Evolutionary conservation across 1,140 invertebrate genomes (phyloP), one percentile per base, ranked within the genome.

Genomic region (Eufriesea mexicana): DNA sequence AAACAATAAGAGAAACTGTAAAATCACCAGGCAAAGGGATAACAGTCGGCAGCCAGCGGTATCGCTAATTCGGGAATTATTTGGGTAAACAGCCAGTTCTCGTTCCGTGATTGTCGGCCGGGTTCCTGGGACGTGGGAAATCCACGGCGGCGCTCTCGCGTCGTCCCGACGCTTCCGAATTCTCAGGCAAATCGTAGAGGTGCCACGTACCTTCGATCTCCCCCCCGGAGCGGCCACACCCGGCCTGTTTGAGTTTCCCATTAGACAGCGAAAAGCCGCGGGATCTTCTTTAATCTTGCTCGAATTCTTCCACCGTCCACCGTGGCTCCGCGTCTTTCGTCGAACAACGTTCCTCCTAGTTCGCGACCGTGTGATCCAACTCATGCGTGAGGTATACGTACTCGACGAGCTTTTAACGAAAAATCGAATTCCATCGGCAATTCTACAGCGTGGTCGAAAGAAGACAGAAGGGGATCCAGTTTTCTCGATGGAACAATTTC

Each of bases 1-100:
- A 4, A 66, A 55, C 49, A 42, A 42, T n/a, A 64, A 74, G 72
- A 49, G 55, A 62, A 80, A 82, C 18, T 18, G 72, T 67, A 68
- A 76, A 82, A 82, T 57, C 51, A 47, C 23, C 45, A 5, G 28
- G 20, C 49, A 67, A 76, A 67, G 72, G 62, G 79, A 68, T 64
- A 67, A 45, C 59, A 64, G 42, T 9, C 16, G 49, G 70, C 49
- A 47, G 10, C 79, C 61, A 66, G 20, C 25, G 64, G 77, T n/a
- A 14, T 47, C 68, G 72, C 68, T 84, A 84, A 79, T 79, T 79
- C 76, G 77, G 76, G 76, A 84, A 84, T 84, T 84, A 78, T 84
- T 84, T 79, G 66, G 47, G 75, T 59, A 83, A 83, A 79, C 75
- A 83, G 18, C 49, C n/a, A n/a, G 35, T 71, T 64, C 74, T 49